Percentiles rank a stretch among this genome's conserved stretches.
These are phyloP conservation scores for Pollimyrus isidori DNA, from an alignment of 2,113 vertebrate species.

Conservation along the genomic window DNA sequence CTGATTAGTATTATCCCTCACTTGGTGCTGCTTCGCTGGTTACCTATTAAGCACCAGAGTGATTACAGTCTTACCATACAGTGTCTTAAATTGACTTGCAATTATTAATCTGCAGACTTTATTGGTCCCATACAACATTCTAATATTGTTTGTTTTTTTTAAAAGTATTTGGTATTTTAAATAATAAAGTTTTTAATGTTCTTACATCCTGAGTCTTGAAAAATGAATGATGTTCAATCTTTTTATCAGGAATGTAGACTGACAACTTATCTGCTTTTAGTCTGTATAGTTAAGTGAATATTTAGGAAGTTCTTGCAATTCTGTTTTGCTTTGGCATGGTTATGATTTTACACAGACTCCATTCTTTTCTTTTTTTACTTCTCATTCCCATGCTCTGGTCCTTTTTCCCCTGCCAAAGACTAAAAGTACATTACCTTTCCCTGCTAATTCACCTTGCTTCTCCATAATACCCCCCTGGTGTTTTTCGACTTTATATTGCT, in stretches of 20 bases:
- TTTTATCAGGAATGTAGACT: neutral
- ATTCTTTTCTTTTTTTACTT: neutral
- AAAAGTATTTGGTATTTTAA: neutral
- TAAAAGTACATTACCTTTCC: neutral
- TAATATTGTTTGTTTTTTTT: neutral
- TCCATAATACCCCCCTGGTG: neutral
- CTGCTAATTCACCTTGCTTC: neutral
- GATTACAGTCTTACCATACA: neutral
- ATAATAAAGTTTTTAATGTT: neutral
- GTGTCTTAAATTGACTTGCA: neutral
- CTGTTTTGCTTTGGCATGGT: neutral
- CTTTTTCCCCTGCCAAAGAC: neutral
- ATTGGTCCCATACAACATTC: neutral
- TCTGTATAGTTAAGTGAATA: neutral
- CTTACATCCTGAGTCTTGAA: neutral
- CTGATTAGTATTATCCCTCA: too few relatives aligned
- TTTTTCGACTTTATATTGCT: neutral
- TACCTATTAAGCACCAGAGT: neutral
- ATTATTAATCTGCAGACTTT: neutral
- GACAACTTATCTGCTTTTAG: neutral
- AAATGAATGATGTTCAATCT: too few relatives aligned
- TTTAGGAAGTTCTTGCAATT: neutral
- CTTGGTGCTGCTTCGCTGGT: neutral
- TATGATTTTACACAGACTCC: neutral
- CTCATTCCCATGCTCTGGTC: neutral